phyloP scores from a whole-genome alignment of 2,797 vertebrate genomes.

The Karalla daura region DNA sequence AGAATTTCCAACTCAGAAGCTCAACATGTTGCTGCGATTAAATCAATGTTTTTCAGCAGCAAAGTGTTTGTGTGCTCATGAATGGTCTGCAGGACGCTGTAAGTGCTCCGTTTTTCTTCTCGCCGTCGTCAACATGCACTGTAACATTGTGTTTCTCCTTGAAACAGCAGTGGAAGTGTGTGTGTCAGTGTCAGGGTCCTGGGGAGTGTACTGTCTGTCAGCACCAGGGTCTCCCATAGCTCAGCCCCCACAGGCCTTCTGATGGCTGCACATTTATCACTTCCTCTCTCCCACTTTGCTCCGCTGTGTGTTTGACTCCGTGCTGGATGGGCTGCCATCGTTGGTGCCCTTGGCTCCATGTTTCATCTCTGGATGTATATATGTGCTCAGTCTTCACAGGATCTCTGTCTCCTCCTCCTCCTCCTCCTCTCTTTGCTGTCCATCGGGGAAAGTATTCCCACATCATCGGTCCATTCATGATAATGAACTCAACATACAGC shows the following conservation, averaged over 20 bases:
- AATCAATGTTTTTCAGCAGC: too few relatives aligned
- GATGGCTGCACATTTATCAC: slow-evolving; percentile 50
- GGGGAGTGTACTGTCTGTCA: slow-evolving; percentile 30
- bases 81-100: neutral
- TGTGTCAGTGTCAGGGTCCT: slow-evolving; percentile 22
- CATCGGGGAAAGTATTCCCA: neutral
- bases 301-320: slow-evolving; percentile 3
- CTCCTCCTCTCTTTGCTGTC: neutral
- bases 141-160: slow-evolving; percentile 29
- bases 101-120: neutral
- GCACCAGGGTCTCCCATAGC: slow-evolving; percentile 35
- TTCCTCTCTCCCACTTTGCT: neutral
- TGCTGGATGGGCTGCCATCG: slow-evolving; percentile 14
- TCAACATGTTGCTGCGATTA: neutral
- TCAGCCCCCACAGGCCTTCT: slow-evolving; percentile 10
- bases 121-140: neutral
- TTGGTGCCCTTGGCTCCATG: neutral
- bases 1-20: neutral
- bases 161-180: slow-evolving; percentile 19
- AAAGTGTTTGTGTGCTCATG: neutral
- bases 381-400: neutral
- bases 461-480: neutral
- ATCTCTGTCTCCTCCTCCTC: neutral
- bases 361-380: slow-evolving; percentile 18
- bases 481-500: too few relatives aligned